phyloP scores from a whole-genome alignment of 2,888 invertebrate species.

The Ophion ellenae region DNA sequence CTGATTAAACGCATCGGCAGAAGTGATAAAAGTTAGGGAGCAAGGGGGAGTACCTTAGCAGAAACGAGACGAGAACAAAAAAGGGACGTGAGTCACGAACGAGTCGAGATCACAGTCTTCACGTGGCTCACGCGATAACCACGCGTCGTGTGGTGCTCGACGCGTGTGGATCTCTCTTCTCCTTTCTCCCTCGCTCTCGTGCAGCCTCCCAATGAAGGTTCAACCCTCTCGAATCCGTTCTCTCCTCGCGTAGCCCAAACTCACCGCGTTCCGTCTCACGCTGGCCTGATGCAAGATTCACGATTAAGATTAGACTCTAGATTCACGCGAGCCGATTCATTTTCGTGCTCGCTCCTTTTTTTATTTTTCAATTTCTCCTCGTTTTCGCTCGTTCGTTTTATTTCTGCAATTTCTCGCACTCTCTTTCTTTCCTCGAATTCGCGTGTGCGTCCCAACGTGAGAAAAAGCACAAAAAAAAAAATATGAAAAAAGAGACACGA shows the following conservation, averaged over 20 bases:
- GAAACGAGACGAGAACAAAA: constrained; percentile 19
- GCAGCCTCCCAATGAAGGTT: constrained; percentile 6
- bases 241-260: constrained; percentile 21
- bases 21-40: constrained; percentile 24
- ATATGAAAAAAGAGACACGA: constrained; percentile 11
- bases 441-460: constrained; percentile 44
- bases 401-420: constrained; percentile 20
- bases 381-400: constrained; percentile 19
- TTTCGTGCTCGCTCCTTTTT: constrained; percentile 48
- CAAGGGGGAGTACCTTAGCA: constrained; percentile 24
- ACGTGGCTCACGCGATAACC: constrained; percentile 63
- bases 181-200: constrained; percentile 13
- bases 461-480: constrained; percentile 3
- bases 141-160: constrained; percentile 41
- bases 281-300: constrained; percentile 61
- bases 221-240: constrained; percentile 52
- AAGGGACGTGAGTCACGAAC: constrained; percentile 65
- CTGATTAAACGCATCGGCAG: constrained; percentile 45
- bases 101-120: constrained; percentile 48
- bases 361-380: constrained; percentile 10
- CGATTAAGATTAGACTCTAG: constrained; percentile 65
- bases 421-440: constrained; percentile 52
- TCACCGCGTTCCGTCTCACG: constrained; percentile 24
- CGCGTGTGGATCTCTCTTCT: constrained; percentile 51
- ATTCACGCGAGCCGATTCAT: constrained; percentile 67